Evolutionary conservation across 2,113 vertebrate species (phyloP), one percentile per base, ranked within the genome.

Genomic region (Hippocampus abdominalis): DNA sequence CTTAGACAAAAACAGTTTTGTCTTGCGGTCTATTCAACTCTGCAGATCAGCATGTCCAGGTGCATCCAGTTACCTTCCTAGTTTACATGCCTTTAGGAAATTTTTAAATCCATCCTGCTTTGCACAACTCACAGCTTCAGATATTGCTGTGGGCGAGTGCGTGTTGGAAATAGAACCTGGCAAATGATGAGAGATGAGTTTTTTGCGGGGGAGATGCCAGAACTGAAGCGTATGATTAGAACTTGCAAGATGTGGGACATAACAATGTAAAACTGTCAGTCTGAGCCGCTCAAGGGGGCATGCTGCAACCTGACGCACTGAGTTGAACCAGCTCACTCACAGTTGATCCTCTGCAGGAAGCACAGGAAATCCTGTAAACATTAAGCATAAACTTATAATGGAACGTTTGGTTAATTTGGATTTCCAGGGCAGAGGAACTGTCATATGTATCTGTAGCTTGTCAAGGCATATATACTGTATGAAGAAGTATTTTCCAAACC

Each of bases 191-290:
- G 74, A 86, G 79, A 81, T 75, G 68, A 1, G 8, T 68, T 83
- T 85, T 83, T 71, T 15, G 32, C n/a, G 2, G 2, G 13, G 51
- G 56, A 75, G 72, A 70, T 68, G 71, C 65, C 63, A 64, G 87
- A 88, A 76, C 71, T 71, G 84, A 88, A 86, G 65, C 67, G 77
- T 23, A 39, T 86, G 81, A 90, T 86, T 81, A 80, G 74, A 63
- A 74, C 66, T 69, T 77, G 76, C 66, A 81, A 71, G 51, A 69
- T 73, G 81, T 70, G 73, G 64, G 69, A 81, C 79, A 88, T 74
- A 73, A 81, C 79, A 83, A 80, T 83, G 79, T 90, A 86, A 88
- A 88, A 83, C 86, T 89, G 81, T 84, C 89, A 81, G 76, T 72
- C 69, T 79, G 64, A 64, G 53, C 68, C 77, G 73, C 25, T 69